These are phyloP conservation scores for Nephrotoma appendiculata DNA, from an alignment of 2,888 invertebrate species.

Conservation along the genomic window DNA sequence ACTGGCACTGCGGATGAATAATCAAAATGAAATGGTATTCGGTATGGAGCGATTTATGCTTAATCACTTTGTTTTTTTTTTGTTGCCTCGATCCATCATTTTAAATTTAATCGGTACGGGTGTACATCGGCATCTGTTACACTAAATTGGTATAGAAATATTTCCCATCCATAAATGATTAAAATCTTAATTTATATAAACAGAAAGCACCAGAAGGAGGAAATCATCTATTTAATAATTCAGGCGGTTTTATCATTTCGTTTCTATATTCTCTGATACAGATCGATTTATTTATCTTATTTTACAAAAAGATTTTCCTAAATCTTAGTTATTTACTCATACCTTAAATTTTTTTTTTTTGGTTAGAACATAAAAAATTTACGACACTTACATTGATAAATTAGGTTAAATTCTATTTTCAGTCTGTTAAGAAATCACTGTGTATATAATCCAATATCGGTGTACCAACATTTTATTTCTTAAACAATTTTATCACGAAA, in stretches of 20 bases:
- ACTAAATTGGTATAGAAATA: background rate
- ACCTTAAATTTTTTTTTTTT: background rate
- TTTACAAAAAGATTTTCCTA: background rate
- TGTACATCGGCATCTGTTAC: background rate
- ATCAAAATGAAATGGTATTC: too few relatives aligned
- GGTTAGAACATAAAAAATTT: background rate
- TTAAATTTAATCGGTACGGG: background rate
- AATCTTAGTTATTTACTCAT: background rate
- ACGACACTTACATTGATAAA: background rate
- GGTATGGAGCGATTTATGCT: background rate
- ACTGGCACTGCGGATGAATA: too few relatives aligned
- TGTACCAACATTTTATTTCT: background rate
- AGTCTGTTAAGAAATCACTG: background rate
- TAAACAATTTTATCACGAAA: background rate
- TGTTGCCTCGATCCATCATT: constrained; percentile 3
- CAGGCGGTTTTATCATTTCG: background rate
- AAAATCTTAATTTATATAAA: background rate
- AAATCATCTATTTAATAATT: background rate
- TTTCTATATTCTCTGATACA: background rate
- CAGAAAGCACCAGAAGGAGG: background rate
- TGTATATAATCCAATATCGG: background rate
- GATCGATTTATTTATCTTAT: background rate
- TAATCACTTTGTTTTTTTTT: background rate
- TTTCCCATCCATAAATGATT: background rate
- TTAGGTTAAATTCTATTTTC: background rate